These are phyloP conservation scores for Cichladusa arquata DNA, from an alignment of 2,113 vertebrate species.

Conservation along the genomic window DNA sequence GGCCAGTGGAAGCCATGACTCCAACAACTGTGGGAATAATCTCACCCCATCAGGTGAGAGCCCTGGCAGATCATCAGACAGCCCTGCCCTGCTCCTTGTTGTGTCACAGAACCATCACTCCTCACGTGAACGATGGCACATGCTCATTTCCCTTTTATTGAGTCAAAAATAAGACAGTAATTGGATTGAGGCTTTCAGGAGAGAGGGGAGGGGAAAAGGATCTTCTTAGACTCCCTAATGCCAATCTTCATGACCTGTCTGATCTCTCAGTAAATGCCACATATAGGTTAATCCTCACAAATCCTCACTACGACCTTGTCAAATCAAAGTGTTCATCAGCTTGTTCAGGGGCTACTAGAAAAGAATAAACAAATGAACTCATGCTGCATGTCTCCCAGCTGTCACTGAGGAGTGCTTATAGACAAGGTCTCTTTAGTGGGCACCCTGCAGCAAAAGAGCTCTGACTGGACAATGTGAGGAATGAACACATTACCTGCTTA, in stretches of 20 bases:
- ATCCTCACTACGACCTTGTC: constrained; percentile 67
- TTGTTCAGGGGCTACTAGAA: not conserved
- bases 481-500: not conserved
- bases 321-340: constrained; percentile 55
- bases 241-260: constrained; percentile 76
- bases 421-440: not conserved
- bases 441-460: not conserved
- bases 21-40: not conserved
- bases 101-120: not conserved
- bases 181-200: constrained; percentile 80
- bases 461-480: not conserved
- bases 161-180: constrained; percentile 82
- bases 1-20: not conserved
- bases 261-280: constrained; percentile 73
- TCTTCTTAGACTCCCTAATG: constrained; percentile 77
- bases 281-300: constrained; percentile 83
- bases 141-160: constrained; percentile 41
- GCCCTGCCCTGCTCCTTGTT: not conserved
- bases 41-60: not conserved
- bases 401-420: not conserved
- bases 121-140: not conserved
- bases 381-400: not conserved
- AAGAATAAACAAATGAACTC: constrained; percentile 51
- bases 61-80: not conserved
- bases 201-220: constrained; percentile 62